Base-by-base conservation (phyloP, 2,888 invertebrate genomes). In the Melikaiella ostensackeni region DNA sequence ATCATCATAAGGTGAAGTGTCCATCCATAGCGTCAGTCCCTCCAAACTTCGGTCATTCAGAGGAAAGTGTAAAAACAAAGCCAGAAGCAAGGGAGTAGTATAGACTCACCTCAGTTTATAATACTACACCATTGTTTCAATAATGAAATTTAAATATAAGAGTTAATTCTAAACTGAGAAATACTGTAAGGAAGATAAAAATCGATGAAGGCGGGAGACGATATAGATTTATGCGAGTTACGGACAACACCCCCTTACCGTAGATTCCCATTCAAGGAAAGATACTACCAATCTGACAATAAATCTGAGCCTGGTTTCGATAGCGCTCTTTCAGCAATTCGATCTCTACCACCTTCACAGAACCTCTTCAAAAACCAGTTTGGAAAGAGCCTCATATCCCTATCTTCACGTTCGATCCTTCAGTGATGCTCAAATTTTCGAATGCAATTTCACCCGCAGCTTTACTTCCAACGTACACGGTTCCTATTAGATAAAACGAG, bases 201-300 rank as follows among this genome's bases (percentile, higher is more conserved):
- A 64, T 55, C 57, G 55, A 75, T 63, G 27, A 38, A 57, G 61
- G 33, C 62, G 42, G 59, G 33, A 35, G 42, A 74, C 63, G 78
- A 78, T 63, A 75, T 78, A 75, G 73, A 77, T 50, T 76, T 76
- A 81, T 79, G 77, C 61, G 77, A 75, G 78, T 78, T 74, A 79
- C 63, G 79, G 82, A 81, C 82, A 78, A 80, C 80, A 77, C 70
- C 73, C 78, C 79, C 78, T 83, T 79, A 78, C 80, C 81, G 77
- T 70, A 82, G 83, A 86, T 85, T 84, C 79, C 82, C 80, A 82
- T 84, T 83, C 84, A 81, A 84, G 83, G 79, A 78, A 85, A 84
- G 80, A 79, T 80, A 77, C 82, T 81, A 77, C 77, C 83, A 84
- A 85, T 86, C 84, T 84, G 81, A 81, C 84, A 84, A 87, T 87